Base-by-base conservation (phyloP, 1,140 invertebrate species). In the Ladona fulva region DNA sequence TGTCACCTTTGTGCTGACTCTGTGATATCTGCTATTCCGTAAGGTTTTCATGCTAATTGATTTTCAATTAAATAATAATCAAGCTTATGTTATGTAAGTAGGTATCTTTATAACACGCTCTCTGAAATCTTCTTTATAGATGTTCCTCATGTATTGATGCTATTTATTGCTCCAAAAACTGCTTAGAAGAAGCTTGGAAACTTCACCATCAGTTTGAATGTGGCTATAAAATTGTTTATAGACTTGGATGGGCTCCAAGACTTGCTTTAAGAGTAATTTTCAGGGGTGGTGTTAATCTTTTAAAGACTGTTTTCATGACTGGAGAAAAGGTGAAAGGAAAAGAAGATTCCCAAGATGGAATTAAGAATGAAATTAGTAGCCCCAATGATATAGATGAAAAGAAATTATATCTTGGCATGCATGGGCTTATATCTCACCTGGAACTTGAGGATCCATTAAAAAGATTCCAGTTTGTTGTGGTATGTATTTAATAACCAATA, bases 391-490 rank as follows among this genome's bases (percentile, higher is more conserved):
- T 66, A 6, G 14, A 66, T 22, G 52, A 66, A 66, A 12, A 66
- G 12, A 16, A 66, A 22, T 66, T 66, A 22, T 66, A 66, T 66
- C 1, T 6, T 16, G n/a, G 52, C 14, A 66, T 66, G 52, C 14
- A 66, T 66, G 52, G 52, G 81, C 83, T 92, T 0, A 82, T 92
- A 79, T 87, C 89, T 24, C 90, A 92, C 82, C 85, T 88, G 44
- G 85, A 88, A 19, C 86, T 88, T 73, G 89, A 91, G 84, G 83
- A 85, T 24, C 83, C 85, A n/a, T 86, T 87, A 24, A 91, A 92
- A 80, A 84, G 89, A 66, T 88, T 89, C 82, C 90, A 91, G 80
- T 92, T 92, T 85, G 85, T 89, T 29, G 80, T 91, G 85, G 91
- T 92, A 82, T 86, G n/a, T 42, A 74, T 52, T 76, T 80, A 42